These are phyloP conservation scores for Brachirus orientalis DNA, from an alignment of 2,113 vertebrate species.

Conservation along the genomic window DNA sequence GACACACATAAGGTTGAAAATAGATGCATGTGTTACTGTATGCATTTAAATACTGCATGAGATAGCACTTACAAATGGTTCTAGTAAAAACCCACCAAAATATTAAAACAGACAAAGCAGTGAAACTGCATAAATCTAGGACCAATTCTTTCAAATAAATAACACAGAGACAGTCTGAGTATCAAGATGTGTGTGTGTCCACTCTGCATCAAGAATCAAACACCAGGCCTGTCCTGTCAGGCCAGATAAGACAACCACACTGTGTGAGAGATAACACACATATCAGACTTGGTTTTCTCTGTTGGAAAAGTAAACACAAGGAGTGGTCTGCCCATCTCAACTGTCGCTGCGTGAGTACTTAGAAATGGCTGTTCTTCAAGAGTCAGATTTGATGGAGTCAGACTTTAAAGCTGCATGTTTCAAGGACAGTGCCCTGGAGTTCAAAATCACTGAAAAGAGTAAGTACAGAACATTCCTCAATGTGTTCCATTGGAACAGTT, in stretches of 20 bases:
- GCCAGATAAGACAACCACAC: conserved; percentile 35
- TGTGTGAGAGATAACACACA: conserved; percentile 14
- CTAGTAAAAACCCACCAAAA: no score
- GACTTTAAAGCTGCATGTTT: neutral
- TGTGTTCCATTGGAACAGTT: conserved; percentile 4
- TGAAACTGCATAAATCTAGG: no score
- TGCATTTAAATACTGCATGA: no score
- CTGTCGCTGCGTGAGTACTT: conserved; percentile 4
- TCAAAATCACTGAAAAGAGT: neutral
- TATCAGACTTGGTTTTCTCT: conserved; percentile 17
- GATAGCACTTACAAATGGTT: no score
- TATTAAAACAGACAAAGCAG: no score
- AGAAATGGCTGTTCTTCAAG: neutral
- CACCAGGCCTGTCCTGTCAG: conserved; percentile 6
- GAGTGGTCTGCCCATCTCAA: conserved; percentile 32
- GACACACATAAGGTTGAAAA: no score
- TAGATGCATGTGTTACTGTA: no score
- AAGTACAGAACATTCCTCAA: conserved; percentile 1
- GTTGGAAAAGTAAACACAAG: conserved; percentile 8
- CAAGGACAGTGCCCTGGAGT: neutral
- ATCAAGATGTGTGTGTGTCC: neutral
- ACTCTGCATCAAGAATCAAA: neutral
- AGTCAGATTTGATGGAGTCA: neutral
- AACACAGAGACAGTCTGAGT: neutral
- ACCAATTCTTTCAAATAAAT: neutral